Evolutionary conservation across 2,797 vertebrate genomes (phyloP).

Genomic region (Neopelma chrysocephalum): DNA sequence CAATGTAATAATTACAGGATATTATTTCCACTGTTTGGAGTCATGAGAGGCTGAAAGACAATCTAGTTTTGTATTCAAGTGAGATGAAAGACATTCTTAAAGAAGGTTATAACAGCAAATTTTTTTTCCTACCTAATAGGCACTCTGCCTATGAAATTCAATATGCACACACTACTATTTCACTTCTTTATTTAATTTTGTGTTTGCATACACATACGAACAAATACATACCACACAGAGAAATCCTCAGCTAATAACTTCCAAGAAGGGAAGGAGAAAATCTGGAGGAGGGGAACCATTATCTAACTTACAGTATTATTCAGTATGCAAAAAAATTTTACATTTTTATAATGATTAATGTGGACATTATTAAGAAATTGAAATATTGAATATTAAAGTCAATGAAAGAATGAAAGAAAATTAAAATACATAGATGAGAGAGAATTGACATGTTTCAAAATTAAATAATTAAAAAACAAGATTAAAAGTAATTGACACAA

Average conservation of each 20-base stretch:
- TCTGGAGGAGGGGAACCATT: not conserved
- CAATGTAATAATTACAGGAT: slow-evolving; percentile 26
- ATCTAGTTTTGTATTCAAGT: not conserved
- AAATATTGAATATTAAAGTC: not conserved
- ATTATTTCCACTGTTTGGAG: slow-evolving; percentile 17
- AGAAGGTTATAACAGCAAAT: not conserved
- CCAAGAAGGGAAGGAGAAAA: not conserved
- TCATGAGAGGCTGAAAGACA: not conserved
- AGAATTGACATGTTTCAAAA: not conserved
- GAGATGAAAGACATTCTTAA: not conserved
- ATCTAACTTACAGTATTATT: not conserved
- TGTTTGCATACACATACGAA: not conserved
- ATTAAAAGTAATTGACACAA: not conserved
- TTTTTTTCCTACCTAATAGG: not conserved
- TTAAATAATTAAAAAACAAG: not conserved
- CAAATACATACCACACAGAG: not conserved
- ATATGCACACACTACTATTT: not conserved
- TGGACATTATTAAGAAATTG: not conserved
- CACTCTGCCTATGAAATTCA: not conserved
- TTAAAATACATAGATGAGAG: not conserved
- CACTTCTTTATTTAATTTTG: not conserved
- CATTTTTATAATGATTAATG: not conserved
- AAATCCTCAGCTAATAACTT: not conserved
- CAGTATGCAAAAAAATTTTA: not conserved
- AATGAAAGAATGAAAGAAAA: not conserved